Conservation (phyloP, 2,113 vertebrate genomes). For the Pongo abelii region DNA sequence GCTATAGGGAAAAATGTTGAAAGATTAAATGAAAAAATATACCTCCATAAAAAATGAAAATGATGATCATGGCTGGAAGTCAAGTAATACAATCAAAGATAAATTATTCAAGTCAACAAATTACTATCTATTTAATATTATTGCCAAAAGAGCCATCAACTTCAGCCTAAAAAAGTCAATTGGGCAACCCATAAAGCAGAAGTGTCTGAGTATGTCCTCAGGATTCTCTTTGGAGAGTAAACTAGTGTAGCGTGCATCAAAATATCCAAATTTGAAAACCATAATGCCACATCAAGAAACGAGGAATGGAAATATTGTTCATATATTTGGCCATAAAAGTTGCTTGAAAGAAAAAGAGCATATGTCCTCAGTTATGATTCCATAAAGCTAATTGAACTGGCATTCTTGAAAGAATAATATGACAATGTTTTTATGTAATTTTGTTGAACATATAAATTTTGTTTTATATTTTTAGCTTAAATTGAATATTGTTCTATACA, state of each 20-base stretch:
- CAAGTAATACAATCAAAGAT: neutral
- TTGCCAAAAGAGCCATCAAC: neutral
- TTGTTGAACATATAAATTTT: neutral
- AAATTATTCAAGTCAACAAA: neutral
- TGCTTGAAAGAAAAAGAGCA: neutral
- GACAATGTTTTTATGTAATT: neutral
- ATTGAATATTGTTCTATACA: neutral
- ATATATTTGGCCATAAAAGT: neutral
- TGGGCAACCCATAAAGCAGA: neutral
- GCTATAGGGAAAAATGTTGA: neutral
- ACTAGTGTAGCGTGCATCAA: rapidly evolving
- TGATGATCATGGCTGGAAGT: neutral
- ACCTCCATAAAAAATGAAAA: neutral
- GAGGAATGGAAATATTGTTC: neutral
- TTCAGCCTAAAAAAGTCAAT: neutral
- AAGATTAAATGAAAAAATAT: neutral
- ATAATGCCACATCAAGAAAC: neutral
- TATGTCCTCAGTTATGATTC: neutral
- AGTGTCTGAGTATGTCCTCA: rapidly evolving
- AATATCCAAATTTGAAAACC: neutral
- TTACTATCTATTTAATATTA: neutral
- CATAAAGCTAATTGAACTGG: neutral
- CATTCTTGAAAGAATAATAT: neutral
- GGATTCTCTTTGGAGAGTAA: neutral
- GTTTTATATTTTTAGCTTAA: neutral